Percentiles rank a stretch among this genome's conserved stretches.
phyloP scores from a whole-genome alignment of 2,888 invertebrate species.

The Eulithis testata region DNA sequence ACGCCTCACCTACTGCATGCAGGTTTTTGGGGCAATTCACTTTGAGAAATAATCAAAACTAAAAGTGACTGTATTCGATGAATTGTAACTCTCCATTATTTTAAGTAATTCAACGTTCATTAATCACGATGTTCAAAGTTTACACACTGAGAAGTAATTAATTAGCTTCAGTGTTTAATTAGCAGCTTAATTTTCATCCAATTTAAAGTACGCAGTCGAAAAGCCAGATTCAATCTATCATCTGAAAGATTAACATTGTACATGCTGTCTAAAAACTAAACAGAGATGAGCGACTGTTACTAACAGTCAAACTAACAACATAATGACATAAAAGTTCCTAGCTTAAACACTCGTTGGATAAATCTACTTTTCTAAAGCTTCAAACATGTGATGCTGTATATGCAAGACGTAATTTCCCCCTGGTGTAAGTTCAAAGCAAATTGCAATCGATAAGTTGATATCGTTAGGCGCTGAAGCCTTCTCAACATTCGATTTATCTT shows the following conservation, averaged over 20 bases:
- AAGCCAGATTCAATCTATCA: neutral
- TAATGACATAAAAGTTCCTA: too few species aligned
- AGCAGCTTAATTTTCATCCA: conserved; percentile 11
- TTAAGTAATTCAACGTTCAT: neutral
- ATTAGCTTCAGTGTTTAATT: conserved; percentile 20
- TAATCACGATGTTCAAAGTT: conserved; percentile 12
- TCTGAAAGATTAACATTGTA: too few species aligned
- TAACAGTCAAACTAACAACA: too few species aligned
- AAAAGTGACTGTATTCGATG: neutral
- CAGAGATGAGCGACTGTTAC: too few species aligned
- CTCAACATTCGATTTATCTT: neutral
- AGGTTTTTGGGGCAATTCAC: too few species aligned
- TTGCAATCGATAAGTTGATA: neutral
- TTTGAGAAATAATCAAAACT: too few species aligned
- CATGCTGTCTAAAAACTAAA: too few species aligned
- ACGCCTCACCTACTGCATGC: too few species aligned
- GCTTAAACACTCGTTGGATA: too few species aligned
- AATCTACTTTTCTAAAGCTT: too few species aligned
- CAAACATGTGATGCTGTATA: too few species aligned
- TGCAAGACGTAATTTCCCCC: neutral
- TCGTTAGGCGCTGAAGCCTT: neutral
- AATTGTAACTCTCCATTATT: conserved; percentile 9
- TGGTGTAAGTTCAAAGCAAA: conserved; percentile 5
- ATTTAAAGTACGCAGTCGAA: conserved; percentile 3
- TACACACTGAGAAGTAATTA: conserved; percentile 16